Evolutionary conservation across 2,113 vertebrate genomes (phyloP).

Genomic region (Glareola pratincola): DNA sequence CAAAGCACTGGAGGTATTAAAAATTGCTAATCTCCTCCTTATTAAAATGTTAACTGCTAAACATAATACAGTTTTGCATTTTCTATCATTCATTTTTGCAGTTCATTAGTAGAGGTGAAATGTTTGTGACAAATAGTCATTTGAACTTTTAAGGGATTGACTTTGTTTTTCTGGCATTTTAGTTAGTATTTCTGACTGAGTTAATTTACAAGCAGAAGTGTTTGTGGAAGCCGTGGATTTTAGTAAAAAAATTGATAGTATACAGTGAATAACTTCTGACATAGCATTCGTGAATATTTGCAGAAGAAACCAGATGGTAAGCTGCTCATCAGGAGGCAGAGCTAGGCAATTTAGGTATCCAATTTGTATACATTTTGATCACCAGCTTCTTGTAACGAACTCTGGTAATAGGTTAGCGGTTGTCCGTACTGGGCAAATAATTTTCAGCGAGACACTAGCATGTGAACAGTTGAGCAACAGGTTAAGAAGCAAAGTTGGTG

Average conservation of each 20-base stretch:
- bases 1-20: conserved; percentile 64
- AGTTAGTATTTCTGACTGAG: conserved; percentile 3
- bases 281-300: background rate
- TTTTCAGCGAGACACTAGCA: background rate
- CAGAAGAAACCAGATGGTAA: background rate
- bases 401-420: background rate
- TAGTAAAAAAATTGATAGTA: background rate
- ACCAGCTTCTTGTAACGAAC: background rate
- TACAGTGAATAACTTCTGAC: background rate
- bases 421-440: background rate
- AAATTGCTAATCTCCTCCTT: conserved; percentile 61
- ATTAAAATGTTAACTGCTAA: conserved; percentile 69
- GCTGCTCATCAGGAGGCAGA: background rate
- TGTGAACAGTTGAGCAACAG: background rate
- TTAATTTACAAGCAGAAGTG: background rate
- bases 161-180: conserved; percentile 36
- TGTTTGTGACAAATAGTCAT: conserved; percentile 50
- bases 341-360: background rate
- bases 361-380: background rate
- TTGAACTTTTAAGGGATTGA: conserved; percentile 46
- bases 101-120: conserved; percentile 67
- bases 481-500: background rate
- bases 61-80: conserved; percentile 62
- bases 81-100: conserved; percentile 62
- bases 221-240: background rate